phyloP scores from a whole-genome alignment of 2,113 vertebrate species.

The Malurus melanocephalus region DNA sequence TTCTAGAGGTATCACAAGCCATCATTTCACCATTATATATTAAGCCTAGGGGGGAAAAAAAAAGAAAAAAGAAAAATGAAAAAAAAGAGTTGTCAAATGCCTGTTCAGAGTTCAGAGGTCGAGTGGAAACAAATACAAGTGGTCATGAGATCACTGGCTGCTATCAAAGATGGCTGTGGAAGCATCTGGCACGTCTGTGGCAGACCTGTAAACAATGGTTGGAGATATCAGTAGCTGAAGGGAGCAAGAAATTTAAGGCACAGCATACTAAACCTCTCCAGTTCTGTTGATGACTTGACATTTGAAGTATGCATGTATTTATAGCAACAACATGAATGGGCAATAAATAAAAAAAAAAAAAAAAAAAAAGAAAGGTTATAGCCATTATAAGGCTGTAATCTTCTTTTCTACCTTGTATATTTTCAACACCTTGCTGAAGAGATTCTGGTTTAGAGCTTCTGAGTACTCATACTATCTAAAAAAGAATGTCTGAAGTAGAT shows the following conservation, averaged over 20 bases:
- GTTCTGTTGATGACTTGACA: neutral
- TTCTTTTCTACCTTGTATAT: neutral
- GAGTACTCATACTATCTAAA: neutral
- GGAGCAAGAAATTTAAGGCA: neutral
- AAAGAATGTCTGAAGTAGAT: neutral
- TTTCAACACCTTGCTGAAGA: neutral
- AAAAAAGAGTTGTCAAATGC: neutral
- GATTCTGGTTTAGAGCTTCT: neutral
- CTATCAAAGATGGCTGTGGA: neutral
- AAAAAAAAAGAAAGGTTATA: neutral
- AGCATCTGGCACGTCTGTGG: neutral
- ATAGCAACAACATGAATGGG: neutral
- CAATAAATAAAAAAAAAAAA: neutral
- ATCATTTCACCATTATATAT: rapidly evolving
- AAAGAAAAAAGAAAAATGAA: neutral
- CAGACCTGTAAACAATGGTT: neutral
- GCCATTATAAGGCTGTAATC: neutral
- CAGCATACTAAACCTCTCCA: neutral
- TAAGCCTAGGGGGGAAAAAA: rapidly evolving
- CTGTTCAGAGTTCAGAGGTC: neutral
- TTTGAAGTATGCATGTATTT: neutral
- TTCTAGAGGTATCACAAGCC: rapidly evolving
- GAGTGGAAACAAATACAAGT: neutral
- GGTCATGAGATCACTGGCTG: neutral
- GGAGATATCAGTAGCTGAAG: neutral